Percentiles rank a stretch among this genome's conserved stretches.
phyloP scores from a whole-genome alignment of 2,888 invertebrate genomes.

The Myopa tessellatipennis region DNA sequence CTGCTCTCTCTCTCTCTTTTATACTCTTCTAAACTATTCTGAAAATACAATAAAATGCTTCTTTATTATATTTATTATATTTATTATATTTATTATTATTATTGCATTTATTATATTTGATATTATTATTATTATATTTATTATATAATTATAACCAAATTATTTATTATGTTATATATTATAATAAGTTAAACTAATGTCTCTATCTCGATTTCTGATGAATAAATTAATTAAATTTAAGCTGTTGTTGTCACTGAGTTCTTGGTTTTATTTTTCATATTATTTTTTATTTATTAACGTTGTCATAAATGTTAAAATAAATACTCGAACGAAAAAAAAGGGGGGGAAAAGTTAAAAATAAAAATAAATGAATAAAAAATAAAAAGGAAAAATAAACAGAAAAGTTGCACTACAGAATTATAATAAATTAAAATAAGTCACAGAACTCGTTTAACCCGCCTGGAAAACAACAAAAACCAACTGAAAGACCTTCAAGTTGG shows the following conservation, averaged over 20 bases:
- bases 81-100: too few relatives aligned
- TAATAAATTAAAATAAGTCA: not conserved
- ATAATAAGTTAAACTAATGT: not conserved
- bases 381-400: not conserved
- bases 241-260: too few relatives aligned
- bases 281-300: too few relatives aligned
- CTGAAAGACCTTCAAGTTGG: not conserved
- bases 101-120: too few relatives aligned
- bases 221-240: conserved; percentile 4
- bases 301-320: too few relatives aligned
- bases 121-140: too few relatives aligned
- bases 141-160: too few relatives aligned
- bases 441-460: not conserved
- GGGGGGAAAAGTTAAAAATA: not conserved
- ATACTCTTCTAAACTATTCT: too few relatives aligned
- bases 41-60: too few relatives aligned
- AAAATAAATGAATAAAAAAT: not conserved
- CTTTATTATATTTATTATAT: too few relatives aligned
- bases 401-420: not conserved
- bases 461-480: not conserved
- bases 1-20: too few relatives aligned
- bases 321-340: not conserved
- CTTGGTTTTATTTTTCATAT: too few relatives aligned
- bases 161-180: not conserved
- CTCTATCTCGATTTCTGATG: not conserved